Percentiles rank a stretch among this genome's conserved stretches.
These are phyloP conservation scores for Trematocara macrostoma DNA, from an alignment of 2,113 vertebrate genomes.

Conservation along the genomic window DNA sequence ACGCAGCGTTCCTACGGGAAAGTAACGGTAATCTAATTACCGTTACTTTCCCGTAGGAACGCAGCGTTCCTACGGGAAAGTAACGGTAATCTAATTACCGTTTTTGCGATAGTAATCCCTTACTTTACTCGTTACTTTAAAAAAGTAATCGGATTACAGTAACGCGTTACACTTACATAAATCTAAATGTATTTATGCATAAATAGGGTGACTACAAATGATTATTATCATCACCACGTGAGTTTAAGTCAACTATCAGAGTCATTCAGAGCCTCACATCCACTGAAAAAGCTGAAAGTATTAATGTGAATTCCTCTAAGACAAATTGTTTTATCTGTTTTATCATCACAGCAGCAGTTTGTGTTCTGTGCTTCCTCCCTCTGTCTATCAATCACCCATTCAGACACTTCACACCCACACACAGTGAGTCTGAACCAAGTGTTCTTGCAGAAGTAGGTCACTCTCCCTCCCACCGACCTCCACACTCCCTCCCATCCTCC, in stretches of 20 bases:
- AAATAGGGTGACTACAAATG: background rate
- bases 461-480: background rate
- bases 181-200: background rate
- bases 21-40: too few species aligned
- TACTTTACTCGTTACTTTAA: too few species aligned
- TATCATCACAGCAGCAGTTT: slow-evolving; percentile 9
- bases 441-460: slow-evolving; percentile 64
- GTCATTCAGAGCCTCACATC: background rate
- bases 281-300: background rate
- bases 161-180: rapidly evolving
- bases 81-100: too few species aligned
- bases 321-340: background rate
- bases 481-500: background rate
- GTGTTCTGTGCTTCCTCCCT: slow-evolving; percentile 2
- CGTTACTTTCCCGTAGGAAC: too few species aligned
- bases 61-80: too few species aligned
- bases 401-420: slow-evolving; percentile 43
- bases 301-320: background rate
- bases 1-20: too few species aligned
- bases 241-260: rapidly evolving
- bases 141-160: too few species aligned
- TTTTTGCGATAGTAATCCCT: too few species aligned
- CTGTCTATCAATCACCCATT: slow-evolving; percentile 35
- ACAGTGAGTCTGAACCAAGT: slow-evolving; percentile 18
- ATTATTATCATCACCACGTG: background rate